These are phyloP conservation scores for Tauraco hartlaubi DNA, from an alignment of 2,797 vertebrate genomes.

Conservation along the genomic window DNA sequence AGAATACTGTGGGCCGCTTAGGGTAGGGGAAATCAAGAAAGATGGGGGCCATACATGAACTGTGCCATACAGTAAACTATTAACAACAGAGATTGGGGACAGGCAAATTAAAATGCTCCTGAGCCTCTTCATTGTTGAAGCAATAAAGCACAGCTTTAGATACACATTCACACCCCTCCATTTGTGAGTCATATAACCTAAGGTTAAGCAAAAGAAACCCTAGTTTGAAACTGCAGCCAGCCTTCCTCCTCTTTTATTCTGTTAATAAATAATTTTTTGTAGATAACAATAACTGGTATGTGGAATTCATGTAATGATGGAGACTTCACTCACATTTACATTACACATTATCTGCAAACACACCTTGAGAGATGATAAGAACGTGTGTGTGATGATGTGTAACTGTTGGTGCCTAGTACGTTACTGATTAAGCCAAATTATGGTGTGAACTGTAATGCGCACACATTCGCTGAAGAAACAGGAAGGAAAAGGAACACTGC, in stretches of 20 bases:
- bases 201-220: not conserved
- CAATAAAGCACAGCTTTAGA: not conserved
- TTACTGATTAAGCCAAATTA: not conserved
- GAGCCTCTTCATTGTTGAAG: not conserved
- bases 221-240: not conserved
- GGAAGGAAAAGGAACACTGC: not conserved
- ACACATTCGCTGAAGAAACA: not conserved
- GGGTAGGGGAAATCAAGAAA: not conserved
- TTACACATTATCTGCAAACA: slow-evolving; percentile 3
- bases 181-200: not conserved
- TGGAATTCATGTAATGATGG: not conserved
- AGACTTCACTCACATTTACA: not conserved
- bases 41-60: not conserved
- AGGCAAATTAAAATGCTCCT: not conserved
- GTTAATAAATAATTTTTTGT: slow-evolving; percentile 60
- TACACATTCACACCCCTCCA: not conserved
- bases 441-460: accelerated
- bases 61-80: not conserved
- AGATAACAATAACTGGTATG: slow-evolving; percentile 8
- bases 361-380: slow-evolving; percentile 37
- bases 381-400: not conserved
- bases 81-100: not conserved
- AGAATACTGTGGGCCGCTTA: not conserved
- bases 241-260: not conserved
- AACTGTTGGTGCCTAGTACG: not conserved